These are phyloP conservation scores for Pelagia noctiluca DNA, from an alignment of 30 jellyfish, hydroid and myxozoan species.

Conservation along the genomic window DNA sequence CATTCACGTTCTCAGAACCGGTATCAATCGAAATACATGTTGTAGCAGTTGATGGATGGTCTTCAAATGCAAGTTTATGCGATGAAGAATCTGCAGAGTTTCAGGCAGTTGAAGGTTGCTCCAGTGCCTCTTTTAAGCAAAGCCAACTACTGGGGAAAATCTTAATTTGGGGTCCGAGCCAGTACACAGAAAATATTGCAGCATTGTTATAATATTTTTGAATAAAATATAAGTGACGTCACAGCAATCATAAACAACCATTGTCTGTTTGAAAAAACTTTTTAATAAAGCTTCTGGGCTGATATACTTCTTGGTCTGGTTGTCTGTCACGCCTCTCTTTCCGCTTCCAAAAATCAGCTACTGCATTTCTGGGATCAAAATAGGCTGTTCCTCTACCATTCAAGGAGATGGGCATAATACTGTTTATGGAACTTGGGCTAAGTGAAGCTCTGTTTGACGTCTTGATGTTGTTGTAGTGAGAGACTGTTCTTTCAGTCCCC, in stretches of 20 bases:
- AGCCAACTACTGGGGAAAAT: neutral
- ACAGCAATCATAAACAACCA: slow-evolving; percentile 34
- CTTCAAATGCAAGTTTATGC: no score
- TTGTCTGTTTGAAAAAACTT: slow-evolving; percentile 50
- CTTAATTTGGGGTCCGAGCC: neutral
- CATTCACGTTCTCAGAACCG: no score
- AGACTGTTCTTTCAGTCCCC: slow-evolving; percentile 56
- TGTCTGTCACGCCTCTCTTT: slow-evolving; percentile 36
- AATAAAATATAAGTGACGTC: neutral
- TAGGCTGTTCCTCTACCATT: slow-evolving; percentile 20
- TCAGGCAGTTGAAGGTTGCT: neutral
- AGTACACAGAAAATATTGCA: neutral
- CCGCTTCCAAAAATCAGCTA: slow-evolving; percentile 3
- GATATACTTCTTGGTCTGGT: slow-evolving; percentile 17
- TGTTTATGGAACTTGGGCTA: neutral
- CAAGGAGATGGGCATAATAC: neutral
- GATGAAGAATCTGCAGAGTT: no score
- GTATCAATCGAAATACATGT: no score
- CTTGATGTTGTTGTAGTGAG: slow-evolving; percentile 57
- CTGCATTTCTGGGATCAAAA: slow-evolving; percentile 36
- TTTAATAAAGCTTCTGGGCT: slow-evolving; percentile 23
- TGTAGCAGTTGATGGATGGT: no score
- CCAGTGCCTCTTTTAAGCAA: slow-evolving; percentile 2
- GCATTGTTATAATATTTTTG: neutral
- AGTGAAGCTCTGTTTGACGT: slow-evolving; percentile 16